These are phyloP conservation scores for Labroides dimidiatus DNA, from an alignment of 2,797 vertebrate genomes.

Conservation along the genomic window DNA sequence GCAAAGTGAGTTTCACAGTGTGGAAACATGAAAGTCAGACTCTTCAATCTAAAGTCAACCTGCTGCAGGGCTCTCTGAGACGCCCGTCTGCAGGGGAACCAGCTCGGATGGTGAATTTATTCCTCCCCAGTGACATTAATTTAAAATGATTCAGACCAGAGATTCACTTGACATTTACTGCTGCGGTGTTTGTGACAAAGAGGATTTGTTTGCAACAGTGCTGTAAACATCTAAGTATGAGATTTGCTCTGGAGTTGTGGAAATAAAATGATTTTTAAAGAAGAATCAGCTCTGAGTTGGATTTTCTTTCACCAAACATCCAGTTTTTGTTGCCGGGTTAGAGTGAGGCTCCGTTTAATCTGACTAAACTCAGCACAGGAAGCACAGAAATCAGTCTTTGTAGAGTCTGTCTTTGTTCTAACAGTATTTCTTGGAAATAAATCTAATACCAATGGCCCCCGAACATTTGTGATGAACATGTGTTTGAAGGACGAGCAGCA, in stretches of 20 bases:
- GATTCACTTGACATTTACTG: constrained; percentile 20
- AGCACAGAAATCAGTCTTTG: no score
- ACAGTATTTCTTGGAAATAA: no score
- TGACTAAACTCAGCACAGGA: no score
- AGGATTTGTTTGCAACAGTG: constrained; percentile 17
- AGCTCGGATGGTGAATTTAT: constrained; percentile 5
- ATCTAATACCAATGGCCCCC: no score
- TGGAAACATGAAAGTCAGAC: constrained; percentile 19
- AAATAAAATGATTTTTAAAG: constrained; percentile 16
- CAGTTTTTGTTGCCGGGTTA: no score
- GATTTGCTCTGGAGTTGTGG: neutral
- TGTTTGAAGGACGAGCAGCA: no score
- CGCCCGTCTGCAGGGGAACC: neutral
- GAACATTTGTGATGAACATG: no score
- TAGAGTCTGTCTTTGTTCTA: no score
- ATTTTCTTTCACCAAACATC: no score
- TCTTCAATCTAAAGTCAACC: constrained; percentile 21
- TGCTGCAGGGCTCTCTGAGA: constrained; percentile 10
- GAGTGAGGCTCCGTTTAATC: no score
- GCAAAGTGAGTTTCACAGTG: constrained; percentile 7
- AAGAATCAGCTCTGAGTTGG: no score
- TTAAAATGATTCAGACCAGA: constrained; percentile 10
- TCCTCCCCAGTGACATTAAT: constrained; percentile 5
- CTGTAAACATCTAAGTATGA: constrained; percentile 21
- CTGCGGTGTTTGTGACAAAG: constrained; percentile 3